Conservation (phyloP, 2,797 vertebrate species). For the Liasis olivaceus region DNA sequence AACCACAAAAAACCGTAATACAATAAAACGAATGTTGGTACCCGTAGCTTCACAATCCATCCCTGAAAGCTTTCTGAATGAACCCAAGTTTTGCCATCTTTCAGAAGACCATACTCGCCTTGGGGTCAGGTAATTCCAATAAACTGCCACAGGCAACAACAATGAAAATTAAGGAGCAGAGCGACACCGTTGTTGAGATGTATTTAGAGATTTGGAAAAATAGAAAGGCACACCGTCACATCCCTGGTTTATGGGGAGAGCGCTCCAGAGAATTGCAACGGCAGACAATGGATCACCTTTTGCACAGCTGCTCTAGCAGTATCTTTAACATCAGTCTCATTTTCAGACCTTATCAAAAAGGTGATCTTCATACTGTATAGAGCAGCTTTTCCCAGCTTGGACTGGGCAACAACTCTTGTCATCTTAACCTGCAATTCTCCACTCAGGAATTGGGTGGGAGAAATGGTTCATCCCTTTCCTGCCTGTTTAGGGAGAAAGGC, state of each 20-base stretch:
- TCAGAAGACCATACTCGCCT: not conserved
- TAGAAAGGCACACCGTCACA: not conserved
- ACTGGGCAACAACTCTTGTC: not conserved
- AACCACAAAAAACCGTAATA: not conserved
- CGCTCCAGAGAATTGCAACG: not conserved
- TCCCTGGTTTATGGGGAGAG: not conserved
- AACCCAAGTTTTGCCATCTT: too few species aligned
- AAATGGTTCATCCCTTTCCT: not conserved
- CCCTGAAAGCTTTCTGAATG: not conserved
- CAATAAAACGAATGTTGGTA: not conserved
- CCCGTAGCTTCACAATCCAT: not conserved
- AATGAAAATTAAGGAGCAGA: not conserved
- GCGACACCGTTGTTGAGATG: not conserved
- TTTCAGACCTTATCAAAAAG: not conserved
- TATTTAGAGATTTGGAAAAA: not conserved
- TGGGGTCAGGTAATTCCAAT: not conserved
- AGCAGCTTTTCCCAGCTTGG: not conserved
- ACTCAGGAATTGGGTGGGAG: not conserved
- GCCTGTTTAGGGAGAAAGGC: not conserved
- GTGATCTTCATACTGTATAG: not conserved
- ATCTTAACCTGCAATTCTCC: not conserved
- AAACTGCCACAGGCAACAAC: too few species aligned
- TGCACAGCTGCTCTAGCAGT: not conserved
- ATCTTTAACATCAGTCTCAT: not conserved
- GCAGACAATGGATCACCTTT: not conserved